Base-by-base conservation (phyloP, 2,888 invertebrate species). In the Chymomyza procnemis region DNA sequence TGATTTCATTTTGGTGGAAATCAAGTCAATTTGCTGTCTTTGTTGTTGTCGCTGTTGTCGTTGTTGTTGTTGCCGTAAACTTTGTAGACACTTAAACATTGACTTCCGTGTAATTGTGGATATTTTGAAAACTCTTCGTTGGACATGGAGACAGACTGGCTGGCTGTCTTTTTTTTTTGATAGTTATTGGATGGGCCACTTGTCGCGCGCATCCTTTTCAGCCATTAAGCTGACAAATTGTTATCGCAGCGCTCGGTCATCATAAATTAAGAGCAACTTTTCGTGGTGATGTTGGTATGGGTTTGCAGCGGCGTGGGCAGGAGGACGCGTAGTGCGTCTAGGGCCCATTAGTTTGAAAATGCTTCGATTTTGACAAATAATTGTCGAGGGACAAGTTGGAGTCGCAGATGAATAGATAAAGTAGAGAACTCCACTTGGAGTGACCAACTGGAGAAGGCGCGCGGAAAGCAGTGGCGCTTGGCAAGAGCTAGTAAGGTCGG, bases 141-240 rank as follows among this genome's bases (percentile, higher is more conserved):
- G 6, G 41, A 8, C 41, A 16, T 46, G 14, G 58, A 16, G 58
- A 59, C 56, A 41, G 61, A 12, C 58, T 14, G 57, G 41, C 41
- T 19, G 59, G 6, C 47, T n/a, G 19, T n/a, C 14, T 47, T 19
- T 14, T 46, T 34, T 12, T 34, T 41, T 41, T 41, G 9, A 41
- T 41, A 41, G 34, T 41, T 41, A 3, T 9, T 21, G 61, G 47
- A 61, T 30, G 30, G 34, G 52, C 34, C 9, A 30, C 12, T 61
- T 41, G 47, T 21, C 61, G 71, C 80, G 76, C 79, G 72, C 85
- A 82, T 82, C 81, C 84, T 83, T 80, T 65, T 64, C 56, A 65
- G 79, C 82, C 83, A 85, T 83, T 84, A 85, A 84, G 79, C 84
- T 85, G 85, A 85, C 85, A 85, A 85, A 85, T 85, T 85, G 85